Conservation (phyloP, 2,113 vertebrate genomes). For the Emydocephalus ijimae region DNA sequence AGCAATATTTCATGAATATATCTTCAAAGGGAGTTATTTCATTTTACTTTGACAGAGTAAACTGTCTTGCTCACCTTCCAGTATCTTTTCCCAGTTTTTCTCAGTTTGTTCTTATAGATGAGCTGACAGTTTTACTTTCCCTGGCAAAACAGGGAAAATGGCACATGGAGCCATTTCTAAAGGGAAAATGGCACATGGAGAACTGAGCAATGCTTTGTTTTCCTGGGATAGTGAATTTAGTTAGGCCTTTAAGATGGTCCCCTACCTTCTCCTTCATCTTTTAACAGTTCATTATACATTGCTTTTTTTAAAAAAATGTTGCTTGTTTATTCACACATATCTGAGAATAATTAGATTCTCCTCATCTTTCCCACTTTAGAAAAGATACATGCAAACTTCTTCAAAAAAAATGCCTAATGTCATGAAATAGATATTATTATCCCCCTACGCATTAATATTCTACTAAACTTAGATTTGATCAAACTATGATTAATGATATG, state of each 20-base stretch:
- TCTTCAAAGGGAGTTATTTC: neutral
- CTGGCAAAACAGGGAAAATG: neutral
- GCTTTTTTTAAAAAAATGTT: neutral
- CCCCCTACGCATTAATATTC: neutral
- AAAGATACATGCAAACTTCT: neutral
- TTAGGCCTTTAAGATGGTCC: neutral
- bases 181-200: neutral
- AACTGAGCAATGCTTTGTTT: neutral
- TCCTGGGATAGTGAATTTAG: neutral
- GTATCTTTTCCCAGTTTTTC: neutral
- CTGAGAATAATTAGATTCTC: neutral
- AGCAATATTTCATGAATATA: neutral
- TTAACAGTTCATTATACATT: neutral
- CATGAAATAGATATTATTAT: neutral
- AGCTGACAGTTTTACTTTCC: neutral
- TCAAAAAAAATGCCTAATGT: neutral
- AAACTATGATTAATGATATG: conserved; percentile 7
- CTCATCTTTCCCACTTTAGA: neutral
- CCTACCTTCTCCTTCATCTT: neutral
- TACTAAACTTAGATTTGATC: neutral
- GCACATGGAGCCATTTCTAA: neutral
- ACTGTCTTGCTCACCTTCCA: neutral
- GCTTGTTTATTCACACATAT: neutral
- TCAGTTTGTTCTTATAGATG: neutral
- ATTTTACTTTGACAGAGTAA: neutral